Conservation (phyloP, 2,113 vertebrate genomes). For the Urocitellus parryii region DNA sequence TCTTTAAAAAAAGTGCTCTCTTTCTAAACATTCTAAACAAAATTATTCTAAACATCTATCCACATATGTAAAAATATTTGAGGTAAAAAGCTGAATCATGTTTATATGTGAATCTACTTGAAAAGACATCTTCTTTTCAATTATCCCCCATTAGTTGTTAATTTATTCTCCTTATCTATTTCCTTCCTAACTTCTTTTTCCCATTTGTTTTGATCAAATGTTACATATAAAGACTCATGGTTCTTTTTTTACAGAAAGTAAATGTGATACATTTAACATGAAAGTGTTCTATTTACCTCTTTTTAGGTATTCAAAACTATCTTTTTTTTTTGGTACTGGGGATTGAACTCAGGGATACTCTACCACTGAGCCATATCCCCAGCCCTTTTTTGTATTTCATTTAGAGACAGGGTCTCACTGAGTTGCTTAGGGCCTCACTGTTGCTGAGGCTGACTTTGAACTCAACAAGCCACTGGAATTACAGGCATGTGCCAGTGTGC, state of each 20-base stretch:
- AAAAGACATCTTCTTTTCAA: background rate
- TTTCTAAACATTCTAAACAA: background rate
- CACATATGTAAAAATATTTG: background rate
- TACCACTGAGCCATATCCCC: no score
- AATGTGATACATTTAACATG: background rate
- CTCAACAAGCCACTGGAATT: no score
- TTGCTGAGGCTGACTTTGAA: no score
- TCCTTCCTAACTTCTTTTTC: constrained; percentile 42
- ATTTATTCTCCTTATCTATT: background rate
- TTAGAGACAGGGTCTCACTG: no score
- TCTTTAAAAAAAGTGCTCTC: no score
- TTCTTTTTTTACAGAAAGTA: background rate
- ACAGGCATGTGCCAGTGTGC: no score
- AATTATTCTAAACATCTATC: background rate
- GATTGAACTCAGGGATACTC: no score
- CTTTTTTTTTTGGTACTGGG: no score
- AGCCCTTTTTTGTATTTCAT: no score
- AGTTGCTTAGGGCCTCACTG: no score
- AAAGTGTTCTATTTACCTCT: constrained; percentile 7
- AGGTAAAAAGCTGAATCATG: background rate
- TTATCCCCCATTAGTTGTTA: background rate
- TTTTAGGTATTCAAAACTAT: background rate
- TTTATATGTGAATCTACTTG: background rate
- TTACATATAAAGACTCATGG: background rate
- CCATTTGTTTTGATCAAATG: constrained; percentile 33